Base-by-base conservation (phyloP, 2,113 vertebrate species). In the Anarhynchus alexandrinus region DNA sequence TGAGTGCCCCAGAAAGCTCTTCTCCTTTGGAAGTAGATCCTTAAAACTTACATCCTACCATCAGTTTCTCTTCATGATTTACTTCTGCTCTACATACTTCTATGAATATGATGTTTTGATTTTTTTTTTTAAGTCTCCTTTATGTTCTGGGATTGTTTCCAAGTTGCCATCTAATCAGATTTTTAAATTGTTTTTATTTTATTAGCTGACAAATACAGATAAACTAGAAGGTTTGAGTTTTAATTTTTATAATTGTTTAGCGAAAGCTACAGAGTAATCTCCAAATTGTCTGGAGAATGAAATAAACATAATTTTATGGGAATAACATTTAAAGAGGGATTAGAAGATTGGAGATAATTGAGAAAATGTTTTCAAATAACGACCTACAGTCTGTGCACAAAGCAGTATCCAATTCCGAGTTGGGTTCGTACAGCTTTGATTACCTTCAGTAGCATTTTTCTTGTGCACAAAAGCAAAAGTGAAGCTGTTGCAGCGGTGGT, bases 401-500 rank as follows among this genome's bases (percentile, higher is more conserved):
- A 84, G 49, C n/a, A 8, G 8, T n/a, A 18, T 26, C 64, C n/a
- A 21, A 61, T 30, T 38, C 19, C 25, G 54, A 9, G 40, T 25
- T 54, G 34, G 40, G 40, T 30, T 55, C 29, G 2, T n/a, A 13
- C 29, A 70, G 57, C 64, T n/a, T 17, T 40, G n/a, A 5, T 61
- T 45, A 30, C 71, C 45, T 47, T 29, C 13, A 7, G 5, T 1
- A 62, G 23, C 38, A 14, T 61, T 69, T 90, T 45, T 20, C 30
- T 18, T 34, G 11, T 20, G 19, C 8, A 38, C 15, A 22, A 29
- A 13, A 30, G 23, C 9, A 8, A 7, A 23, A 29, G 23, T 0
- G 38, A 21, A 15, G 77, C 51, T 1, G 1, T 32, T 16, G 36
- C 3, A 4, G 29, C 11, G 3, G 20, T 26, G 1, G 15, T 9